Base-by-base conservation (phyloP, 2,797 vertebrate genomes). In the Peromyscus nudipes region DNA sequence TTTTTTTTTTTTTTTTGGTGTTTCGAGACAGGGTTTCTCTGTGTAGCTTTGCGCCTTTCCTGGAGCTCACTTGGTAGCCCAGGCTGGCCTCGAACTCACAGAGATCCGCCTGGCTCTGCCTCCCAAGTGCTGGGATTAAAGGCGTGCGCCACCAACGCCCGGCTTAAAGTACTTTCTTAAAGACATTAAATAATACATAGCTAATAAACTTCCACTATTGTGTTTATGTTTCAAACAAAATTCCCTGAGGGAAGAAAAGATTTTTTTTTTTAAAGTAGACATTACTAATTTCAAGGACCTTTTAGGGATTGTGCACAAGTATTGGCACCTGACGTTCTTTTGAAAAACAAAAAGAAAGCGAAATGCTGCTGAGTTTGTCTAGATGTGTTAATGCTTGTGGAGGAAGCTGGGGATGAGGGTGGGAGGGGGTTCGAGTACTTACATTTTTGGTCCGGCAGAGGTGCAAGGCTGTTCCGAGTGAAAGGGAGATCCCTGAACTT, bases 401-500 rank as follows among this genome's bases (percentile, higher is more conserved):
- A 93, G 31, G 64, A 92, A 92, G 65, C 46, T 0, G 1, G 21
- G 16, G 55, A 29, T 21, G 67, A 16, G 34, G 19, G 17, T 9
- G 43, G 86, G 34, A 16, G 34, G 49, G 91, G 21, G 10, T 29
- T 9, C 21, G 1, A 81, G 37, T 96, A 98, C 99, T 99, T 99
- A 99, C 99, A 99, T 98, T 98, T 99, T 93, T 99, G 99, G 97
- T 98, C 98, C 52, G 98, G 97, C 97, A 99, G 98, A 7, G 99
- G 99, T 96, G 98, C 98, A 89, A 99, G 98, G 97, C 98, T 99
- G 96, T 98, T 99, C 82, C 97, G 97, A 27, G 97, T 65, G 40
- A 98, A 96, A 79, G 95, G 98, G 86, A 98, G 93, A 65, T 99
- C 98, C 98, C 98, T 98, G 93, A 98, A 86, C 98, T 98, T 98